Evolutionary conservation across 1,140 invertebrate genomes (phyloP), one percentile per base, ranked within the genome.

Genomic region (Periplaneta americana): DNA sequence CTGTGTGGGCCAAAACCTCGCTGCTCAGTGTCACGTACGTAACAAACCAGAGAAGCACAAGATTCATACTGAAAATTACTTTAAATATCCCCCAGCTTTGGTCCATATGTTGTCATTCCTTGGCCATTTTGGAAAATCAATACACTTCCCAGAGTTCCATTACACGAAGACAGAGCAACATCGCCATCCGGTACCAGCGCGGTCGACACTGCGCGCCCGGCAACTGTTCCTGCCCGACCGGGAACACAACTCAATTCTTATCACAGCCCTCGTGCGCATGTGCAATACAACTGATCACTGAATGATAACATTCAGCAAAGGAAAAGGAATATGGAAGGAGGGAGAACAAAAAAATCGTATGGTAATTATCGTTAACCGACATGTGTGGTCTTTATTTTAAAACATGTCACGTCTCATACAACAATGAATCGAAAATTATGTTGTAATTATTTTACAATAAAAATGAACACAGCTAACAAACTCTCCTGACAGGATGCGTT

Each of bases 51-150:
- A 78, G 76, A 28, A 39, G 28, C 34, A 78, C 33, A 36, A 34
- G 18, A 28, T 36, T 78, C 76, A 78, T 78, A 28, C 34, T 78
- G 76, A 36, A 34, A 78, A 39, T 36, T 78, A 66, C 48, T 66
- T 66, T 78, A 34, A 78, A 36, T 28, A 28, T 36, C 76, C 36
- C 28, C 35, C 76, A 78, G 76, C n/a, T 36, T 28, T 78, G 34
- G 76, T 31, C 76, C 76, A 78, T 78, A 78, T 78, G 76, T 78
- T 78, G 76, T 78, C 76, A 78, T 78, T 78, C 76, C 36, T 78
- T 36, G 28, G 76, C 76, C 76, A 78, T 78, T 78, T 78, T 78
- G 76, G 34, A 78, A 78, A 78, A 78, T 78, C 76, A 78, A 78
- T 78, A 78, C 76, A 78, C 76, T 78, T 36, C 76, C 76, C 76